A percentile compares a stretch with the other conserved stretches of the same genome.
phyloP scores from a whole-genome alignment of 37 sponge, comb jelly and placozoan species.

The Halichondria panicea region DNA sequence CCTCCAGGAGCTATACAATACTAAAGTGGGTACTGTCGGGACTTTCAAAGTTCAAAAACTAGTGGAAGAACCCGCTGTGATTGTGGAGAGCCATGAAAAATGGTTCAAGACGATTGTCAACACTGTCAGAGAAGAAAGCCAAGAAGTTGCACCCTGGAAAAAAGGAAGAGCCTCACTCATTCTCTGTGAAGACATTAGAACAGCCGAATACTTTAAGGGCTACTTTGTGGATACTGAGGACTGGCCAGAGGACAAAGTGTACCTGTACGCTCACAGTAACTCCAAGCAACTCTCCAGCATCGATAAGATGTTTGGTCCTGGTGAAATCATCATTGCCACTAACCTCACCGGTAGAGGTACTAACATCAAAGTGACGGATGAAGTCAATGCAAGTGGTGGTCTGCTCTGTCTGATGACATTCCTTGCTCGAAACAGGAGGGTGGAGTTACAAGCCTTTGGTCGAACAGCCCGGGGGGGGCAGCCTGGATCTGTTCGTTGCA shows the following conservation, averaged over 20 bases:
- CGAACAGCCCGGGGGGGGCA: slow-evolving; percentile 24
- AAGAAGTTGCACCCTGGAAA: too few species aligned
- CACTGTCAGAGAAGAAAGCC: too few species aligned
- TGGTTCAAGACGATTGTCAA: too few species aligned
- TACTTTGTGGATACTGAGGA: neutral
- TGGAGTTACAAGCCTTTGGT: slow-evolving; percentile 44
- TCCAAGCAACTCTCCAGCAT: neutral
- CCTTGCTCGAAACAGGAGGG: slow-evolving; percentile 10
- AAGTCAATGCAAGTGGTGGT: slow-evolving; percentile 27
- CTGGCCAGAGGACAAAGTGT: neutral
- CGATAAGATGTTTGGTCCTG: neutral
- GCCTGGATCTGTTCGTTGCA: slow-evolving; percentile 2
- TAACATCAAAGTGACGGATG: slow-evolving; percentile 14
- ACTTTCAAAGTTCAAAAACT: too few species aligned
- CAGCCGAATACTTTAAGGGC: neutral
- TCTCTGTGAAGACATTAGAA: slow-evolving; percentile 22
- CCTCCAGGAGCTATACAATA: too few species aligned
- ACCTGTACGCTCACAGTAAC: slow-evolving; percentile 1
- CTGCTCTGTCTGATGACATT: slow-evolving; percentile 25
- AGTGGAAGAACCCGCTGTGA: too few species aligned
- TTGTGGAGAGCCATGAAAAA: too few species aligned
- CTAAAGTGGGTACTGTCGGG: too few species aligned
- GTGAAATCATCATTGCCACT: slow-evolving; percentile 34
- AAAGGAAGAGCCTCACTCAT: slow-evolving; percentile 12
- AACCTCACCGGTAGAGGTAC: slow-evolving; percentile 43